Evolutionary conservation across 2,888 invertebrate species (phyloP).

Genomic region (Tipula vernalis): DNA sequence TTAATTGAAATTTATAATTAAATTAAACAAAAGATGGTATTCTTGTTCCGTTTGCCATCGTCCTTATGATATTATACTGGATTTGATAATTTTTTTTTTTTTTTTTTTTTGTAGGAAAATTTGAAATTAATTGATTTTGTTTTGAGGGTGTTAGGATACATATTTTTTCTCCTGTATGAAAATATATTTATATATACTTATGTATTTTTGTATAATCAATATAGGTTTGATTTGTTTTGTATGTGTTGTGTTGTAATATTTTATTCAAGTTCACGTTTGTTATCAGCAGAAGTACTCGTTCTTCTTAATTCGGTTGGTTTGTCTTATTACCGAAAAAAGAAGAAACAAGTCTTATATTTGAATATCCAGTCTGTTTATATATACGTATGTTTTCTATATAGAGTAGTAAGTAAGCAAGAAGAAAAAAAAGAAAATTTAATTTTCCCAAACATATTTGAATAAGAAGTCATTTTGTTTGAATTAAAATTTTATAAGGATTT

Average conservation of each 20-base stretch:
- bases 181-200: not conserved
- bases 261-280: not conserved
- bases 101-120: not conserved
- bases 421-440: not conserved
- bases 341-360: not conserved
- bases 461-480: not conserved
- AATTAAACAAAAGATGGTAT: not conserved
- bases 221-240: not conserved
- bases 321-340: not conserved
- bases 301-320: not conserved
- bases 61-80: not conserved
- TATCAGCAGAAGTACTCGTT: not conserved
- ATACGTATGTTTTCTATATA: not conserved
- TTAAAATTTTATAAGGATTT: slow-evolving; percentile 4
- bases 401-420: not conserved
- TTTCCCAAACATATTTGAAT: slow-evolving; percentile 4
- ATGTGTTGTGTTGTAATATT: not conserved
- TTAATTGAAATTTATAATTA: slow-evolving; percentile 4
- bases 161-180: not conserved
- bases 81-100: not conserved
- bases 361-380: not conserved
- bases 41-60: not conserved
- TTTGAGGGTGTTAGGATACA: not conserved
- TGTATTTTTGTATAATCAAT: not conserved
- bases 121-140: slow-evolving; percentile 4